These are phyloP conservation scores for Myotis yumanensis DNA, from an alignment of 2,113 vertebrate species.

Conservation along the genomic window DNA sequence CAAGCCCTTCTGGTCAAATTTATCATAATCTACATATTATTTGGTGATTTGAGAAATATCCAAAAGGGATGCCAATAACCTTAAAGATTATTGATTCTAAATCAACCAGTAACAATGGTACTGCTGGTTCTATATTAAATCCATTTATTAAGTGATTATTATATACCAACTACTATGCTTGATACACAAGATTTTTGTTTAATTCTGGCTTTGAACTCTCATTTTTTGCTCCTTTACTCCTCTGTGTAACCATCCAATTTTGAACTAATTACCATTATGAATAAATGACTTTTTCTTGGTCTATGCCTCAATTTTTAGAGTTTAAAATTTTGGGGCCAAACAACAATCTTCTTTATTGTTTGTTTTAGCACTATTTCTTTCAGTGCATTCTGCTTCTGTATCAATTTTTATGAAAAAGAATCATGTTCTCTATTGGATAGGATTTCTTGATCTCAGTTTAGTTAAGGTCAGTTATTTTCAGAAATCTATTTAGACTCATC, in stretches of 20 bases:
- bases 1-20: background rate
- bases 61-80: background rate
- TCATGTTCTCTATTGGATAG: background rate
- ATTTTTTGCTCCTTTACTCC: background rate
- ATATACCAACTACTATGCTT: background rate
- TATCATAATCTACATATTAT: background rate
- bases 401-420: background rate
- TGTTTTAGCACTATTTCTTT: background rate
- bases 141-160: background rate
- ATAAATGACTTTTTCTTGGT: background rate
- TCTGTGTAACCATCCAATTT: background rate
- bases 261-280: background rate
- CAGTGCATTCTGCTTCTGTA: background rate
- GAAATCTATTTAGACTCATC: conserved; percentile 3
- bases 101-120: background rate
- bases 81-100: background rate
- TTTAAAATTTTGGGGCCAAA: background rate
- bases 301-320: background rate
- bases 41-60: background rate
- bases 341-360: background rate
- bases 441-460: conserved; percentile 18
- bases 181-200: background rate
- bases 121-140: background rate
- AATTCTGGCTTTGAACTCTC: background rate
- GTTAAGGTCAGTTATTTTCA: background rate